Evolutionary conservation across 2,113 vertebrate species (phyloP).

Genomic region (Cathartes aura): DNA sequence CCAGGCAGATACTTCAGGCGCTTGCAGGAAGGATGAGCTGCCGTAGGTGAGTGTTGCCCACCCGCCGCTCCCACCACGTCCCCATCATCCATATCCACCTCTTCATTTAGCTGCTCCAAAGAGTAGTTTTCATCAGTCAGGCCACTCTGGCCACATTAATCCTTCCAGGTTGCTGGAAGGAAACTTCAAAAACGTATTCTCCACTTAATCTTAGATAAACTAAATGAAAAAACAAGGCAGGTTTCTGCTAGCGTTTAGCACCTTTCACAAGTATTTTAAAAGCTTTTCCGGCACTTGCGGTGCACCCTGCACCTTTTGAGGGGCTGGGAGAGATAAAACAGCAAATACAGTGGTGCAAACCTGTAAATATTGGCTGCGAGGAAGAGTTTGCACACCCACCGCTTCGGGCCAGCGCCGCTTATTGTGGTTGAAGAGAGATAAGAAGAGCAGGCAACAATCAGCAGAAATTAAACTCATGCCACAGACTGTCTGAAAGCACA

Average conservation of each 20-base stretch:
- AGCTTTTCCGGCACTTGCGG: not conserved
- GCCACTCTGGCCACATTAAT: not conserved
- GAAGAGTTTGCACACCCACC: rapidly evolving
- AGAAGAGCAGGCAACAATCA: not conserved
- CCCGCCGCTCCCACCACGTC: rapidly evolving
- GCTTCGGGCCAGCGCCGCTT: not conserved
- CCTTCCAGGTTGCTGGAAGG: not conserved
- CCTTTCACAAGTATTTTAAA: not conserved
- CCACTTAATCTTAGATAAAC: not conserved
- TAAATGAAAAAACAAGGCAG: not conserved
- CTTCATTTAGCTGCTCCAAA: not conserved
- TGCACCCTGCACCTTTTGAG: not conserved
- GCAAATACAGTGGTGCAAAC: not conserved
- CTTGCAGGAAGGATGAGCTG: not conserved
- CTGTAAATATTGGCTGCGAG: rapidly evolving
- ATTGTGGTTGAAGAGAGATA: not conserved
- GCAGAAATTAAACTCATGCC: not conserved
- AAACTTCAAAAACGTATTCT: not conserved
- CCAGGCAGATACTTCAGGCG: not conserved
- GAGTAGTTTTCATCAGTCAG: not conserved
- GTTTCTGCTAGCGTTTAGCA: not conserved
- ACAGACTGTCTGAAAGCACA: too few species aligned
- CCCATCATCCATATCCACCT: not conserved
- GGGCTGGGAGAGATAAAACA: not conserved
- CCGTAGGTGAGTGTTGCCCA: rapidly evolving